Evolutionary conservation across 2,797 vertebrate genomes (phyloP).

Genomic region (Lates japonicus): DNA sequence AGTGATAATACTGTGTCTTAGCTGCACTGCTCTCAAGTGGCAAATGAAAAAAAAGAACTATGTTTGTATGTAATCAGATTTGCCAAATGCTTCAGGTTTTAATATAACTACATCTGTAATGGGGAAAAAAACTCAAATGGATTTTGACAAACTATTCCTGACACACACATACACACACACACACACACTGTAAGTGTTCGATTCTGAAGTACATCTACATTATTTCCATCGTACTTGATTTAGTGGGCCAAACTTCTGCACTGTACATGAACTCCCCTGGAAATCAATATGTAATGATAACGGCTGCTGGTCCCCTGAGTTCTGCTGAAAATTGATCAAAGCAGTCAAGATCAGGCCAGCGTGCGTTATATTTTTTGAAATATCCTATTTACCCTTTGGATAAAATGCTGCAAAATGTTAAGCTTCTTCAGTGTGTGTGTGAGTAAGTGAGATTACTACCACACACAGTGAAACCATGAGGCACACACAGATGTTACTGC

Average conservation of each 20-base stretch:
- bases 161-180: neutral
- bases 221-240: neutral
- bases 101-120: neutral
- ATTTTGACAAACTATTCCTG: neutral
- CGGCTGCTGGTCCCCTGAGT: neutral
- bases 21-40: neutral
- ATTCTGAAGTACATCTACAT: neutral
- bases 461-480: slow-evolving; percentile 3
- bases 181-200: neutral
- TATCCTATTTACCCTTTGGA: neutral
- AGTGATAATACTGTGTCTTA: neutral
- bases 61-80: neutral
- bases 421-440: neutral
- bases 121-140: neutral
- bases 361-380: neutral
- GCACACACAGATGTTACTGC: neutral
- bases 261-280: slow-evolving; percentile 5
- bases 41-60: neutral
- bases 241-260: neutral
- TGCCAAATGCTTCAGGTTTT: neutral
- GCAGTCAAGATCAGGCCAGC: neutral
- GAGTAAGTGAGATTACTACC: neutral
- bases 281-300: slow-evolving; percentile 24
- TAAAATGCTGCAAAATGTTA: neutral
- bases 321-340: slow-evolving; percentile 4